Evolutionary conservation across 2,888 invertebrate genomes (phyloP), one percentile per base, ranked within the genome.

Genomic region (Hyposoter didymator): DNA sequence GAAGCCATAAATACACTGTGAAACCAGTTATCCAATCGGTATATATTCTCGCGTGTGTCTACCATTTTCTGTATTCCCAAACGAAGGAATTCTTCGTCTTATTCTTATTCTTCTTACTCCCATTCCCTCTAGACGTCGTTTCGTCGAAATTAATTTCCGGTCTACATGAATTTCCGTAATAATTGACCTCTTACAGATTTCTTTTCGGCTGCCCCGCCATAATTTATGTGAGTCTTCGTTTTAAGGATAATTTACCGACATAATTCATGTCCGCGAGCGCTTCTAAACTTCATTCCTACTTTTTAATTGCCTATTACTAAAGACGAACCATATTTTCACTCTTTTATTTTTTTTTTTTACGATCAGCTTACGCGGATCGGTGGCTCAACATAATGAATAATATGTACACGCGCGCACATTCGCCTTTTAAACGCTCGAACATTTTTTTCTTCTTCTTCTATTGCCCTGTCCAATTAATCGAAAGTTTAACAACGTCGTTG

Each of bases 101-200:
- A 14, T 47, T 32, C 12, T 59, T 28, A 12, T 12, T 22, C 19
- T 67, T 49, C 70, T 55, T 75, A 35, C 49, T 75, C 52, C 52
- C 66, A n/a, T 17, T 35, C n/a, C 14, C 74, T 75, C 19, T 39
- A 47, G 12, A 39, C 39, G 70, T 85, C 78, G 64, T 82, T 85
- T 75, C 64, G 66, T 55, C 64, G 74, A 78, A 66, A 82, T 82
- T 85, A 75, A 79, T 83, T 83, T 76, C 79, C 80, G 78, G 79
- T 79, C 35, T 45, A 59, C 47, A n/a, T 12, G 43, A 75, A 52
- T 70, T 52, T 35, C 75, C 22, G 59, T 72, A 75, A 82, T 70
- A 74, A 85, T 79, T 82, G 75, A 85, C 52, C 43, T 55, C 64
- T 75, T 32, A 45, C 79, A 69, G 62, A 70, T 64, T 64, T 22